A percentile compares a stretch with the other conserved stretches of the same genome.
These are phyloP conservation scores for Poeciliopsis presidionis DNA, from an alignment of 2,797 vertebrate species.

Conservation along the genomic window DNA sequence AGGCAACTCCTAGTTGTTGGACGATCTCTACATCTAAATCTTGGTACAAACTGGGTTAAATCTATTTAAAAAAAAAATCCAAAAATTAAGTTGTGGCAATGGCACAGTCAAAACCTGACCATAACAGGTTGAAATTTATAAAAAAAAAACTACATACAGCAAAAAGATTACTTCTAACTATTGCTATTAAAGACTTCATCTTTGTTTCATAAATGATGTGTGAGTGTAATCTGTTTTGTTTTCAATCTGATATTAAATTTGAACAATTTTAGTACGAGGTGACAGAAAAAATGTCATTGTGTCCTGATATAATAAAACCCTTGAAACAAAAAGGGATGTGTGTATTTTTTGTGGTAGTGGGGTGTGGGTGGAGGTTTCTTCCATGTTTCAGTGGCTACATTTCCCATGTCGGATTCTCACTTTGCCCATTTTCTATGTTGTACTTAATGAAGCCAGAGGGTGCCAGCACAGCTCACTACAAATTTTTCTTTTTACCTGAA, in stretches of 20 bases:
- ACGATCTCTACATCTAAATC: neutral
- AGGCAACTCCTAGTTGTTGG: neutral
- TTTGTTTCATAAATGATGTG: neutral
- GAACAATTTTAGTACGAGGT: neutral
- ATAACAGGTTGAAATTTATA: neutral
- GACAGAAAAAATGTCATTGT: neutral
- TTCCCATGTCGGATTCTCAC: neutral
- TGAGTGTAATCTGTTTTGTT: neutral
- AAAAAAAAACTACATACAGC: neutral
- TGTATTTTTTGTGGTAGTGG: neutral
- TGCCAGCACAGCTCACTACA: slow-evolving; percentile 4
- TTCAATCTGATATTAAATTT: neutral
- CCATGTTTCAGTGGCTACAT: neutral
- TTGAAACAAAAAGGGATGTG: neutral
- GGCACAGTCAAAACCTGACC: neutral
- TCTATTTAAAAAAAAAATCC: neutral
- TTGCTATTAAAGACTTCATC: neutral
- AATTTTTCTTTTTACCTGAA: neutral
- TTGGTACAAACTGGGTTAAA: too few relatives aligned
- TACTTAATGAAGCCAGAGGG: slow-evolving; percentile 13
- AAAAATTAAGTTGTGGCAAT: neutral
- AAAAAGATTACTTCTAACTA: neutral
- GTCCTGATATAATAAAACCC: neutral
- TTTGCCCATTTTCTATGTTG: neutral
- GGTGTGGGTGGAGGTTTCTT: neutral